Conservation (phyloP, 1,140 invertebrate species). For the Pseudoatta argentina region DNA sequence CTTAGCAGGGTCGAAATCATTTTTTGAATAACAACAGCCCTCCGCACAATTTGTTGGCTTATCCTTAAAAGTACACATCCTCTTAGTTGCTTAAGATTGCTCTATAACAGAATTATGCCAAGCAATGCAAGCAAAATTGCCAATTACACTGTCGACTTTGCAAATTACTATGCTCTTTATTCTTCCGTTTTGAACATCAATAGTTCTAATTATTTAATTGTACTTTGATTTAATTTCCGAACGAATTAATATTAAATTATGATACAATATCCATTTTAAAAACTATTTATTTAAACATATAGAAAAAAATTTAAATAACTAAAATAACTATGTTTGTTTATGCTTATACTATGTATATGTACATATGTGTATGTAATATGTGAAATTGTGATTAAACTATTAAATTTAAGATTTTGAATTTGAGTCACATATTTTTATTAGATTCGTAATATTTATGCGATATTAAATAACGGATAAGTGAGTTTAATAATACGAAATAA, state of each 20-base stretch:
- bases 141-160: conserved; percentile 68
- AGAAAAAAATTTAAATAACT: background rate
- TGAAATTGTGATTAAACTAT: background rate
- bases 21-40: conserved; percentile 38
- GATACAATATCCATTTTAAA: background rate
- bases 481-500: conserved; percentile 81
- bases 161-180: background rate
- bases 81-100: conserved; percentile 83
- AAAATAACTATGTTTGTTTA: background rate
- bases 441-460: background rate
- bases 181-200: background rate
- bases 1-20: conserved; percentile 67
- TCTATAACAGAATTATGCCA: conserved; percentile 79
- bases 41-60: conserved; percentile 25
- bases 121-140: conserved; percentile 66
- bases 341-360: background rate
- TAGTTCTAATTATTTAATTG: background rate
- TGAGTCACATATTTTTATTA: background rate
- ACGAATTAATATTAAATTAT: background rate
- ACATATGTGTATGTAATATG: background rate
- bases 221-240: background rate
- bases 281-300: background rate
- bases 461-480: conserved; percentile 75
- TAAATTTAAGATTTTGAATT: conserved; percentile 1
- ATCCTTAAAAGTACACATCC: conserved; percentile 73